Conservation (phyloP, 2,797 vertebrate species). For the Onychomys arenicola region DNA sequence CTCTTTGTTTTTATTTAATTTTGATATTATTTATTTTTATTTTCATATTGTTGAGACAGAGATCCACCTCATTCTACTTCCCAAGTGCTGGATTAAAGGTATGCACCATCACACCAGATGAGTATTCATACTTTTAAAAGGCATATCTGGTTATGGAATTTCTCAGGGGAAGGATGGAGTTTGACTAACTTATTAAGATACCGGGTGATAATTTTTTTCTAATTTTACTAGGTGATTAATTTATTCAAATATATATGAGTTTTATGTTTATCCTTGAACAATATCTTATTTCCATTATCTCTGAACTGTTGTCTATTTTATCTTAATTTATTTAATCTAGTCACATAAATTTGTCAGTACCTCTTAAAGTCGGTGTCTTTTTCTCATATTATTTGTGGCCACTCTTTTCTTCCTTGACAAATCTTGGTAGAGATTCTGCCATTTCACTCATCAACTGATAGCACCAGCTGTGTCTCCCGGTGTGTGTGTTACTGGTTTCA, state of each 20-base stretch:
- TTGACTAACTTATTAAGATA: background rate
- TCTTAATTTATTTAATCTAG: background rate
- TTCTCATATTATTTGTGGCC: background rate
- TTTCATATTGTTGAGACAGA: background rate
- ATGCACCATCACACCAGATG: background rate
- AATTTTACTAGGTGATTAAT: slow-evolving; percentile 12
- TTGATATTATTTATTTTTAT: background rate
- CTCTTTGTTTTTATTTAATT: background rate
- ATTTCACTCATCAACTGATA: background rate
- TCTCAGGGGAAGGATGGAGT: background rate
- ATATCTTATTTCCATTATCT: slow-evolving; percentile 24
- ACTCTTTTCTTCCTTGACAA: background rate
- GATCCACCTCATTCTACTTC: background rate
- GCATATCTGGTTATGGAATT: background rate
- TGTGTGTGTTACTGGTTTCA: background rate
- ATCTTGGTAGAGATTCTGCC: background rate
- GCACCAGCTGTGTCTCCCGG: background rate
- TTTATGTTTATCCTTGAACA: background rate
- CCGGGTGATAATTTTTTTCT: background rate
- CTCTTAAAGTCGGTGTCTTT: background rate
- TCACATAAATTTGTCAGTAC: background rate
- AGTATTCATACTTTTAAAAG: background rate
- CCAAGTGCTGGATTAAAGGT: background rate
- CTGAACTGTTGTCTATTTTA: background rate
- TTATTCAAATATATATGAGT: slow-evolving; percentile 20